phyloP scores from a whole-genome alignment of 2,113 vertebrate species.

The Candoia aspera region DNA sequence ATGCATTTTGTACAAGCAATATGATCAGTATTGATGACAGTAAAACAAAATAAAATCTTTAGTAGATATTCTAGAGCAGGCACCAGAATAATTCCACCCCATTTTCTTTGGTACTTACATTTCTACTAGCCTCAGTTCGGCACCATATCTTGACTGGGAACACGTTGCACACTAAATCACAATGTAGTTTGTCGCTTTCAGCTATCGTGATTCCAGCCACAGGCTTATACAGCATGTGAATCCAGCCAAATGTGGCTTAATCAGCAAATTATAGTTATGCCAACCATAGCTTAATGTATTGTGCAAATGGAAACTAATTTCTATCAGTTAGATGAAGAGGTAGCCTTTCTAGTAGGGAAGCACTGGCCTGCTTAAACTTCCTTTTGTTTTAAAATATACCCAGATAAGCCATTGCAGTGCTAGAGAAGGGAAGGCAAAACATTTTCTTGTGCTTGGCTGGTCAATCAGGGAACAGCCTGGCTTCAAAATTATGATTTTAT shows the following conservation, averaged over 20 bases:
- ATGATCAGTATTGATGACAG: background rate
- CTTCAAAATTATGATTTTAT: background rate
- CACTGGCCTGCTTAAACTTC: background rate
- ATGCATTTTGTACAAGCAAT: background rate
- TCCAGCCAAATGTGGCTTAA: background rate
- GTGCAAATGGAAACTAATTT: background rate
- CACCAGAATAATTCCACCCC: background rate
- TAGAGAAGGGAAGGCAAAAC: background rate
- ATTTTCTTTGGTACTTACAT: constrained; percentile 4
- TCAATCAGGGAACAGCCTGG: background rate
- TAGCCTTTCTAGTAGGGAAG: background rate
- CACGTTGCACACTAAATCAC: background rate
- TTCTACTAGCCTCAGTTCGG: background rate
- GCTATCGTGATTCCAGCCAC: background rate
- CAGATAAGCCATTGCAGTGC: background rate
- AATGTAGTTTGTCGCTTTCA: background rate
- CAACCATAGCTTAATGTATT: background rate
- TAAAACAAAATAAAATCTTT: background rate
- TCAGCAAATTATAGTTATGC: background rate
- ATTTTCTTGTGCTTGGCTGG: background rate
- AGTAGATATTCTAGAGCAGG: background rate
- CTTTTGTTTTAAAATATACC: background rate
- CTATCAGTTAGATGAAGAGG: background rate
- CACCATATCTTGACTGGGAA: background rate
- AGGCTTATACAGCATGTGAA: background rate